These are phyloP conservation scores for Hippopotamus amphibius DNA, from an alignment of 2,113 vertebrate genomes.

Conservation along the genomic window DNA sequence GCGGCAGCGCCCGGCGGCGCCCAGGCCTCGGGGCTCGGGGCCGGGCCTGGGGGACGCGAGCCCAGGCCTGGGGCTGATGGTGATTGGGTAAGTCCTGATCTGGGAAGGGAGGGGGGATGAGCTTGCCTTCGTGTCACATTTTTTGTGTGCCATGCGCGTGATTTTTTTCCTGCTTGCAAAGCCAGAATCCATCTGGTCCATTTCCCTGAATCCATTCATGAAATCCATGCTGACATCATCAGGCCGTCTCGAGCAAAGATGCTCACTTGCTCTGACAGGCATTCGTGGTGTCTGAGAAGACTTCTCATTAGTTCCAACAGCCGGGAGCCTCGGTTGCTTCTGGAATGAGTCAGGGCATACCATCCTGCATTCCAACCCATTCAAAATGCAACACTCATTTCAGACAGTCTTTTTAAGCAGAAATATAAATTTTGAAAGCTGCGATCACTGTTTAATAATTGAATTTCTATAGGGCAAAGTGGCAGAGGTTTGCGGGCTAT, in stretches of 20 bases:
- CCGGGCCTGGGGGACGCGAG: neutral
- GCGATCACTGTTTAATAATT: neutral
- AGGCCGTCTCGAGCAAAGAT: neutral
- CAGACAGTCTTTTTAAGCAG: neutral
- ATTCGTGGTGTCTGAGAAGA: fast-evolving
- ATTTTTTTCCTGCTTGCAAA: neutral
- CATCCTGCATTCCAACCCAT: neutral
- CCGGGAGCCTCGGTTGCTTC: neutral
- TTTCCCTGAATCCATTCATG: neutral
- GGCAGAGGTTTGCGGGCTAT: no score
- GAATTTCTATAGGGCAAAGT: neutral
- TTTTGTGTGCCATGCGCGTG: neutral
- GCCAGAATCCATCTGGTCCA: neutral
- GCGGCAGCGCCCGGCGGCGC: neutral
- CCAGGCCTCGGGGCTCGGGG: neutral
- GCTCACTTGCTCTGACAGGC: neutral
- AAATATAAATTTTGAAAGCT: neutral
- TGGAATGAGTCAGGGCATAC: neutral
- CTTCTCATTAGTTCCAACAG: neutral
- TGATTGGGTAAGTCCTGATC: slow-evolving; percentile 84
- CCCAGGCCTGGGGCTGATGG: slow-evolving; percentile 64
- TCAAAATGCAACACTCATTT: neutral
- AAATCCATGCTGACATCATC: neutral
- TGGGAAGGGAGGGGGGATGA: neutral
- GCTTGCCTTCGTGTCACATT: fast-evolving